Evolutionary conservation across 2,113 vertebrate genomes (phyloP).

Genomic region (Aspiorhynchus laticeps): DNA sequence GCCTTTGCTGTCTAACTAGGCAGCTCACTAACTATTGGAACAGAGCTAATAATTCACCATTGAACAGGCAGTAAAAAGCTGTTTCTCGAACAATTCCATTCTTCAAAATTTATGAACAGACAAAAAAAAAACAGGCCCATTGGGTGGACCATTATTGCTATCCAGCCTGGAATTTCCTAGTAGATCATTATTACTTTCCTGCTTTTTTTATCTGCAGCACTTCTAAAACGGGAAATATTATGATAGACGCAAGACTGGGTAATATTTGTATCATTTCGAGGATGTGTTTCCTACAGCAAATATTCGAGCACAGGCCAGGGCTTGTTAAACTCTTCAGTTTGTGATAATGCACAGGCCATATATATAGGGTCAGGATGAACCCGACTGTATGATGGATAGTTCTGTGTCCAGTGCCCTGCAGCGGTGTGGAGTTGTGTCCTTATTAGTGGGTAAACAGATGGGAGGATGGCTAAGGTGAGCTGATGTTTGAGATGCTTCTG

Average conservation of each 20-base stretch:
- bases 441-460: slow-evolving; percentile 40
- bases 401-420: slow-evolving; percentile 16
- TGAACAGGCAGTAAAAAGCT: background rate
- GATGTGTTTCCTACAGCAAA: slow-evolving; percentile 25
- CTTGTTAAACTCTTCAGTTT: slow-evolving; percentile 33
- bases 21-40: background rate
- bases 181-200: slow-evolving; percentile 13
- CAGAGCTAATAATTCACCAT: background rate
- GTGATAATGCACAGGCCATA: background rate
- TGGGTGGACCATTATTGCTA: background rate
- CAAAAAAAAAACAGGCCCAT: background rate
- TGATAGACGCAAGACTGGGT: background rate
- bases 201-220: background rate
- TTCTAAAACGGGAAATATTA: background rate
- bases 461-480: slow-evolving; percentile 25
- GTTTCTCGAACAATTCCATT: background rate
- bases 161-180: background rate
- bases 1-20: background rate
- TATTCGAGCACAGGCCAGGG: background rate
- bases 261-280: slow-evolving; percentile 19
- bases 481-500: slow-evolving; percentile 3
- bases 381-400: background rate
- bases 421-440: slow-evolving; percentile 13
- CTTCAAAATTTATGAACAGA: background rate
- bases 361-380: slow-evolving; percentile 11